phyloP scores from a whole-genome alignment of 2,797 vertebrate genomes.

The Paratrypauchen microcephalus region DNA sequence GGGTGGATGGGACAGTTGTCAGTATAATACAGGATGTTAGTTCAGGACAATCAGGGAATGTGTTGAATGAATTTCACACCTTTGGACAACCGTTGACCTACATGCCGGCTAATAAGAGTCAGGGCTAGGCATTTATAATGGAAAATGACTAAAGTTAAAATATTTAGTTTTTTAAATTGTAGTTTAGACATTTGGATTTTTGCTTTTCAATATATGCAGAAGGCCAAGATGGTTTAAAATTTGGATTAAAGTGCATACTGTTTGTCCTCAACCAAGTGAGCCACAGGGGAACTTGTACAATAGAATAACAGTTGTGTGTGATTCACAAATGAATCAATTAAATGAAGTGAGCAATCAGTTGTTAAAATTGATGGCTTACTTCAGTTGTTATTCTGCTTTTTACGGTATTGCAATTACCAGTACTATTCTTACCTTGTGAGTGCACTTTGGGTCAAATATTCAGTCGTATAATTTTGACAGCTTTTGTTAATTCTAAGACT shows the following conservation, averaged over 20 bases:
- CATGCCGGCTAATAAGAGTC: slow-evolving; percentile 21
- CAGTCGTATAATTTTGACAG: background rate
- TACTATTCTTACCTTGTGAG: background rate
- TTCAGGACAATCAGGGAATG: slow-evolving; percentile 17
- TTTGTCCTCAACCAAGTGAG: background rate
- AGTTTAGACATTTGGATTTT: background rate
- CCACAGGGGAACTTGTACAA: background rate
- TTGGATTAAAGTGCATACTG: background rate
- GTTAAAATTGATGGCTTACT: too few species aligned
- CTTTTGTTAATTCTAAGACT: too few species aligned
- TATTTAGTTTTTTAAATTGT: background rate
- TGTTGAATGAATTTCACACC: slow-evolving; percentile 28
- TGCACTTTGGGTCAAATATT: background rate
- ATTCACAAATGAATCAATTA: background rate
- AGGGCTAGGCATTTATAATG: background rate
- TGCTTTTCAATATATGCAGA: too few species aligned
- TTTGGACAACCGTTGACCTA: slow-evolving; percentile 9
- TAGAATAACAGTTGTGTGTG: background rate
- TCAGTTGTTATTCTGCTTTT: background rate
- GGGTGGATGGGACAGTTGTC: slow-evolving; percentile 20
- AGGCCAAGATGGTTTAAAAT: background rate
- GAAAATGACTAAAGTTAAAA: background rate
- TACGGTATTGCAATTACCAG: background rate
- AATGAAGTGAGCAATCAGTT: background rate
- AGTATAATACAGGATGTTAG: slow-evolving; percentile 12